A percentile compares a stretch with the other conserved stretches of the same genome.
phyloP scores from a whole-genome alignment of 2,888 invertebrate genomes.

The Achlya flavicornis region DNA sequence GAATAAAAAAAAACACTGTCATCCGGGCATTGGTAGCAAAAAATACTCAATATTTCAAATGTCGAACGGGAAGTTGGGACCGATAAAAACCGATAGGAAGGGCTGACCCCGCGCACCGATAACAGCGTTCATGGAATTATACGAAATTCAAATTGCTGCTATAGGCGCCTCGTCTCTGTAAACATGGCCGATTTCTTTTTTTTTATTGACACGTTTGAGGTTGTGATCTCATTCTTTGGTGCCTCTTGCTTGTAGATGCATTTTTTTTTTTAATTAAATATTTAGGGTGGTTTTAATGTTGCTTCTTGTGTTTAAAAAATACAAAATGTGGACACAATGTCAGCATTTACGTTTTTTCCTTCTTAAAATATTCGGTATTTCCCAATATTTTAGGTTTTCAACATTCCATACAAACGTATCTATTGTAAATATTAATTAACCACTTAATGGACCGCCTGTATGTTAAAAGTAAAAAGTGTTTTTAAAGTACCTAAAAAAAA shows the following conservation, averaged over 20 bases:
- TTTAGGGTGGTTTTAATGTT: not conserved
- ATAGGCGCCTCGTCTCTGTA: conserved; percentile 39
- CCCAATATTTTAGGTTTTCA: too few relatives aligned
- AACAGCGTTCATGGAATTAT: conserved; percentile 41
- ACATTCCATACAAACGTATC: too few relatives aligned
- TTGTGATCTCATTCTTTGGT: not conserved
- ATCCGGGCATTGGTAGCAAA: conserved; percentile 9
- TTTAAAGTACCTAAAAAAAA: too few relatives aligned
- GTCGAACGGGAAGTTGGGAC: conserved; percentile 58
- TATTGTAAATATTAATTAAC: too few relatives aligned
- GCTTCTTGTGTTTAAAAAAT: too few relatives aligned
- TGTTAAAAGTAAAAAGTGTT: too few relatives aligned
- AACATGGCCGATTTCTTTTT: not conserved
- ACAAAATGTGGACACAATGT: too few relatives aligned
- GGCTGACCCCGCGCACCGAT: conserved; percentile 63
- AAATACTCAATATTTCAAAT: conserved; percentile 41
- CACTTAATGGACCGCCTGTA: too few relatives aligned
- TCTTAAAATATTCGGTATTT: too few relatives aligned
- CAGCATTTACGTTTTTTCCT: too few relatives aligned
- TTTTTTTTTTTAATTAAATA: too few relatives aligned
- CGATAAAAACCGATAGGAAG: conserved; percentile 66
- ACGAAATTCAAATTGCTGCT: conserved; percentile 45
- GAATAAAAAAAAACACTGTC: conserved; percentile 9
- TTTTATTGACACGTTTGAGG: not conserved
- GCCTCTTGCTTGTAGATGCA: not conserved